These are phyloP conservation scores for Chrysemys picta DNA, from an alignment of 2,113 vertebrate species.

Conservation along the genomic window DNA sequence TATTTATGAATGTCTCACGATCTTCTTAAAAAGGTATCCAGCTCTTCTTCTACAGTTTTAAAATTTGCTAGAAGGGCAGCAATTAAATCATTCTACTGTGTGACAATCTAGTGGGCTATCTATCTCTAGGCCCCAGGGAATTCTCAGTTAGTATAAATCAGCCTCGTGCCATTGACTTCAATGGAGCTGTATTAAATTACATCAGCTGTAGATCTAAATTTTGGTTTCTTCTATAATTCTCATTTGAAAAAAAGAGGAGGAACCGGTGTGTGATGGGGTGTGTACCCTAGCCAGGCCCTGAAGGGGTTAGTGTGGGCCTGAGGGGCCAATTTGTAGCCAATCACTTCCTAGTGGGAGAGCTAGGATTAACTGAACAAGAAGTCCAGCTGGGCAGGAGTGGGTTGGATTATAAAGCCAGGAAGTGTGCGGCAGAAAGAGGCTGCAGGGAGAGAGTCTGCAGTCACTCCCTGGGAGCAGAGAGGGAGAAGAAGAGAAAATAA, in stretches of 20 bases:
- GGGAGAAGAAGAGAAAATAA: background rate
- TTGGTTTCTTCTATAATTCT: background rate
- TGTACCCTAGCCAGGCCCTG: background rate
- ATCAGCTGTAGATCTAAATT: background rate
- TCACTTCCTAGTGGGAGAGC: background rate
- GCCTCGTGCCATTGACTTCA: background rate
- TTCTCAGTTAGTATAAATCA: background rate
- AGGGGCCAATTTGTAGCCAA: background rate
- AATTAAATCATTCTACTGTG: background rate
- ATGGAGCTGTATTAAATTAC: background rate
- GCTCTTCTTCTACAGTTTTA: background rate
- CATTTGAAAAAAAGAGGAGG: background rate
- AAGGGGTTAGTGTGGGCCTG: background rate
- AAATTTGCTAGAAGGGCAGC: background rate
- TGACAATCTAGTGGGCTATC: background rate
- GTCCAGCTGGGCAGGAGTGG: background rate
- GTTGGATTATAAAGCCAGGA: background rate
- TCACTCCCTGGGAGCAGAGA: background rate
- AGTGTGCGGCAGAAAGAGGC: background rate
- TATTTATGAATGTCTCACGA: background rate
- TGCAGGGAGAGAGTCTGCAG: background rate
- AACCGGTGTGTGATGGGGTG: background rate
- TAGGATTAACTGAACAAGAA: background rate
- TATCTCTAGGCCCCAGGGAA: background rate
- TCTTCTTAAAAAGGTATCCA: slow-evolving; percentile 15